These are phyloP conservation scores for Danio rerio DNA, from an alignment of 2,113 vertebrate species.

Conservation along the genomic window DNA sequence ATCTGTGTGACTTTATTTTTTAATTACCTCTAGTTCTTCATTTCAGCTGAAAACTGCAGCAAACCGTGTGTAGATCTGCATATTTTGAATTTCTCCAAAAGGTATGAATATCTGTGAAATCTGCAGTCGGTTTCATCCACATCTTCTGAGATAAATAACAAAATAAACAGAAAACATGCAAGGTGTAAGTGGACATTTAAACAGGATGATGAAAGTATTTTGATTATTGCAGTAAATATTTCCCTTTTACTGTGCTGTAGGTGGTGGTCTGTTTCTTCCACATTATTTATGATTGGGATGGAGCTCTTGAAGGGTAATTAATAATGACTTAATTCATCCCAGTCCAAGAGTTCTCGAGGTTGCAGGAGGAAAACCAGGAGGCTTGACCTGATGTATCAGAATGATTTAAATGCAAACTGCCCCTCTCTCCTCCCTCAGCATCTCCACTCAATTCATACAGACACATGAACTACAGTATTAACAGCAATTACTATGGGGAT, in stretches of 20 bases:
- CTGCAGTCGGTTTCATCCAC: no score
- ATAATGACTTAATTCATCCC: constrained; percentile 75
- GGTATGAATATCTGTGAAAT: neutral
- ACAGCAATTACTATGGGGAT: constrained; percentile 9
- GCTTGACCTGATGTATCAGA: constrained; percentile 58
- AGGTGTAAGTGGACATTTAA: neutral
- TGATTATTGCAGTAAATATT: constrained; percentile 6
- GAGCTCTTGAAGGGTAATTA: constrained; percentile 69
- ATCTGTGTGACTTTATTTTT: no score
- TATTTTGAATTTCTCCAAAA: no score
- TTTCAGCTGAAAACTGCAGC: no score
- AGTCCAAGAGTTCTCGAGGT: constrained; percentile 64
- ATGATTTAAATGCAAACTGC: constrained; percentile 62
- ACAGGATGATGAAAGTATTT: constrained; percentile 26
- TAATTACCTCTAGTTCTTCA: no score
- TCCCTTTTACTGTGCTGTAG: constrained; percentile 30
- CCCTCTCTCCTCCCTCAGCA: constrained; percentile 10
- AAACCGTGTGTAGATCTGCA: no score
- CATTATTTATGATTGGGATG: constrained; percentile 67
- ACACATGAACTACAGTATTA: neutral
- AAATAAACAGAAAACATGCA: neutral
- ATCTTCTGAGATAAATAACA: no score
- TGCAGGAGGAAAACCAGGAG: constrained; percentile 57
- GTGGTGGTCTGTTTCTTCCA: constrained; percentile 34
- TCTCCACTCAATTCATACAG: neutral